Evolutionary conservation across 2,888 invertebrate species (phyloP).

Genomic region (Pammene aurita): DNA sequence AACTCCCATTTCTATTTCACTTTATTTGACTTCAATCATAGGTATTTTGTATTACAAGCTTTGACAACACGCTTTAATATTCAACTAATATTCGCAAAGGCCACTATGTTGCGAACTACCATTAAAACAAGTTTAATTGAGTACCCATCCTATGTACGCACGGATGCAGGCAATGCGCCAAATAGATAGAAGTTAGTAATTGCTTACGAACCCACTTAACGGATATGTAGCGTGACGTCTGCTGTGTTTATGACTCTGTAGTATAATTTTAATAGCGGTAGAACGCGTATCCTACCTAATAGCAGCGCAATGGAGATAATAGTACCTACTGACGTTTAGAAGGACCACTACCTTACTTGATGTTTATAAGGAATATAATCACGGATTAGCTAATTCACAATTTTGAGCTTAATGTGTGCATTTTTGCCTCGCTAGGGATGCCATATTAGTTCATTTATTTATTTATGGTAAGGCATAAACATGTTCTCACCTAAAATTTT

Average conservation of each 20-base stretch:
- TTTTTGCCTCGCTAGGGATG: too few species aligned
- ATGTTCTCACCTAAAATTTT: too few species aligned
- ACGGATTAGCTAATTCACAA: too few species aligned
- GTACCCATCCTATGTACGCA: not conserved
- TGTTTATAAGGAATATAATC: too few species aligned
- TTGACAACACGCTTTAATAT: too few species aligned
- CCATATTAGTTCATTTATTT: too few species aligned
- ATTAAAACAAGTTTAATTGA: constrained; percentile 12
- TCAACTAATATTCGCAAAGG: not conserved
- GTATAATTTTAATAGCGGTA: constrained; percentile 30
- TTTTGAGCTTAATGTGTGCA: too few species aligned
- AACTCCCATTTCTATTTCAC: too few species aligned
- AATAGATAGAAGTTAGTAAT: constrained; percentile 57
- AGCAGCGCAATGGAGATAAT: constrained; percentile 1
- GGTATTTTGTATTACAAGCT: too few species aligned
- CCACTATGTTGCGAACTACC: not conserved
- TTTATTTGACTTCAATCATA: too few species aligned
- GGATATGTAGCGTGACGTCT: constrained; percentile 28
- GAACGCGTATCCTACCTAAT: not conserved
- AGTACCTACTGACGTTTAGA: not conserved
- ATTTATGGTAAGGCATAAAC: too few species aligned
- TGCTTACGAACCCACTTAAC: constrained; percentile 51
- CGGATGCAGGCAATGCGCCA: constrained; percentile 55
- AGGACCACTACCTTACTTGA: not conserved
- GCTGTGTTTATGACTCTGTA: constrained; percentile 20